A percentile compares a stretch with the other conserved stretches of the same genome.
Conservation (phyloP, 2,888 invertebrate genomes). For the Xanthorhoe spadicearia region DNA sequence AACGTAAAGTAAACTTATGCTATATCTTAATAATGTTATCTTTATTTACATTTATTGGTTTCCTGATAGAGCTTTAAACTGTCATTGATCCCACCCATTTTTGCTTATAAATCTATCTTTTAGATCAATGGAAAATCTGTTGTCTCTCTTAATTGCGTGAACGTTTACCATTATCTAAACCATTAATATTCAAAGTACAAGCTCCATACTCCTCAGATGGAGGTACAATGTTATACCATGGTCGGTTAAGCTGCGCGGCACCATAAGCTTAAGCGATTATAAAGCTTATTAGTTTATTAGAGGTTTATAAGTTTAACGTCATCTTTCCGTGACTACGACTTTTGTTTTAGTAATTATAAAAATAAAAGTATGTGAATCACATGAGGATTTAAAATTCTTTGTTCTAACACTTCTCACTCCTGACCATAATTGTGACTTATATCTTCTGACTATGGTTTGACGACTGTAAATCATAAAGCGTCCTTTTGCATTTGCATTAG, state of each 20-base stretch:
- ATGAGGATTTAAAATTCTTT: no score
- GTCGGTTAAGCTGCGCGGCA: constrained; percentile 11
- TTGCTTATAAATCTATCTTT: constrained; percentile 1
- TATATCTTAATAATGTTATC: no score
- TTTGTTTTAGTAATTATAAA: not conserved
- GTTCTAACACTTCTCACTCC: no score
- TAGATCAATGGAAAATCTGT: constrained; percentile 5
- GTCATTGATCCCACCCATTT: not conserved
- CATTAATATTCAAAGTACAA: constrained; percentile 23
- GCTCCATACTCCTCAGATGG: constrained; percentile 27
- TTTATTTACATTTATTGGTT: no score
- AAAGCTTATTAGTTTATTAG: not conserved
- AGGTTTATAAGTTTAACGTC: not conserved
- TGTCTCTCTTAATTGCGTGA: constrained; percentile 7
- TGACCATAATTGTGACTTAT: no score
- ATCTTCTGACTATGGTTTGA: no score
- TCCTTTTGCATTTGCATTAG: no score
- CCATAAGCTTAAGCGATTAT: constrained; percentile 7
- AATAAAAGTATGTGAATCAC: no score
- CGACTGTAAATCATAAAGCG: no score
- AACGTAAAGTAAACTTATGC: no score
- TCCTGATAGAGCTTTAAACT: no score
- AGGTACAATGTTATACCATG: constrained; percentile 31
- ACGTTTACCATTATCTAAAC: constrained; percentile 8
- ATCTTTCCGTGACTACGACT: not conserved